Evolutionary conservation across 2,888 invertebrate species (phyloP).

Genomic region (Drosophila affinis): DNA sequence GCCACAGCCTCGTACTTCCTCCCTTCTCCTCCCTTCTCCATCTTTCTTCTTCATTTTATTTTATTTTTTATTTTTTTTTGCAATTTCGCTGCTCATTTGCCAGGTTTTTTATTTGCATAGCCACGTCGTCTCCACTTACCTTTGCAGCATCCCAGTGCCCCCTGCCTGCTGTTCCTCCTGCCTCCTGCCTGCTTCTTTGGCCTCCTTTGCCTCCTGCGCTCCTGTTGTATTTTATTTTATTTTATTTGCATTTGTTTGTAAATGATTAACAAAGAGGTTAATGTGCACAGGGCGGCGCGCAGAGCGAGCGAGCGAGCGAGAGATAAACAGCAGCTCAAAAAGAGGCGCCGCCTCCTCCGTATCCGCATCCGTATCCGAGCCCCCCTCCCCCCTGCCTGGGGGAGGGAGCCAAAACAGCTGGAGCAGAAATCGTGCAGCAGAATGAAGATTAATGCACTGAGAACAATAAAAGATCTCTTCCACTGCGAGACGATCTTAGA

Average conservation of each 20-base stretch:
- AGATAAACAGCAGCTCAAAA: slow-evolving; percentile 54
- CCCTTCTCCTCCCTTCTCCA: not conserved
- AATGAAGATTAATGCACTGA: slow-evolving; percentile 17
- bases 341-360: slow-evolving; percentile 37
- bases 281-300: slow-evolving; percentile 59
- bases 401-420: slow-evolving; percentile 4
- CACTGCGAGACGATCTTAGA: not conserved
- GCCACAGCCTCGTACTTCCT: not conserved
- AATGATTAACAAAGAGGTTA: slow-evolving; percentile 78
- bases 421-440: slow-evolving; percentile 10
- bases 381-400: not conserved
- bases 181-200: slow-evolving; percentile 27
- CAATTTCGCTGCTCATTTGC: slow-evolving; percentile 67
- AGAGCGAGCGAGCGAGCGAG: slow-evolving; percentile 12
- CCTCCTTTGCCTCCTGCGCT: slow-evolving; percentile 21
- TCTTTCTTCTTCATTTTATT: not conserved
- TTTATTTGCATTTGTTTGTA: slow-evolving; percentile 77
- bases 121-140: slow-evolving; percentile 23
- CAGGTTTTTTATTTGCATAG: slow-evolving; percentile 71
- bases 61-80: slow-evolving; percentile 19
- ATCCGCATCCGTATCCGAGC: not conserved
- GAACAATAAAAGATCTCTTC: not conserved
- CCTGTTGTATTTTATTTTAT: slow-evolving; percentile 65
- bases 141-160: slow-evolving; percentile 9
- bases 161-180: not conserved